Evolutionary conservation across 2,888 invertebrate genomes (phyloP).

Genomic region (Epistrophella euchroma): DNA sequence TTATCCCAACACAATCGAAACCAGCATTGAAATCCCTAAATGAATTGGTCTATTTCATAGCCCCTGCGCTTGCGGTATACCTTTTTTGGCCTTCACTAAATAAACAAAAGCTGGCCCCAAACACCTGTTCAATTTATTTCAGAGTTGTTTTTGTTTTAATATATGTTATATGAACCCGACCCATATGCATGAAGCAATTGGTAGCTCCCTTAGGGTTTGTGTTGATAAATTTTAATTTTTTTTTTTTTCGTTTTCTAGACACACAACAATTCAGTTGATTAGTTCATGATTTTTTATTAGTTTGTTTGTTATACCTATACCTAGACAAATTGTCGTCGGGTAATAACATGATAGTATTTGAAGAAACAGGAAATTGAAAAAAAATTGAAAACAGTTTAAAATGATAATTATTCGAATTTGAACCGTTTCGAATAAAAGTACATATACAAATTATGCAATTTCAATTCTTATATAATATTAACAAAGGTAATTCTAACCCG

Average conservation of each 20-base stretch:
- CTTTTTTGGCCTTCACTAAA: slow-evolving; percentile 5
- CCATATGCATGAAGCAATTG: neutral
- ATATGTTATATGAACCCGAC: neutral
- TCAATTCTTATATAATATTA: no score
- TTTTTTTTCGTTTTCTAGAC: neutral
- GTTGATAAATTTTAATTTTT: neutral
- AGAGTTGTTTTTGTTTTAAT: neutral
- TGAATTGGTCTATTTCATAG: neutral
- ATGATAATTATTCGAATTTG: no score
- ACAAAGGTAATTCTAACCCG: no score
- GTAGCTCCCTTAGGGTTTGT: neutral
- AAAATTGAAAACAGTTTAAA: no score
- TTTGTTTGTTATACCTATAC: neutral
- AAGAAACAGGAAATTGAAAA: no score
- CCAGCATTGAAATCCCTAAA: neutral
- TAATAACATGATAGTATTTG: no score
- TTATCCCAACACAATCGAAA: neutral
- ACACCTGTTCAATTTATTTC: slow-evolving; percentile 16
- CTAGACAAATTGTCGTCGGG: no score
- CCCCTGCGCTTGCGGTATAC: neutral
- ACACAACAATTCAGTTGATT: neutral
- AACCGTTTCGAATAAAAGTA: no score
- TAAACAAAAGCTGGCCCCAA: slow-evolving; percentile 6
- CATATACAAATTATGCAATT: no score
- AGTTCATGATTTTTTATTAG: neutral